phyloP scores from a whole-genome alignment of 2,113 vertebrate genomes.

The Antennarius striatus region DNA sequence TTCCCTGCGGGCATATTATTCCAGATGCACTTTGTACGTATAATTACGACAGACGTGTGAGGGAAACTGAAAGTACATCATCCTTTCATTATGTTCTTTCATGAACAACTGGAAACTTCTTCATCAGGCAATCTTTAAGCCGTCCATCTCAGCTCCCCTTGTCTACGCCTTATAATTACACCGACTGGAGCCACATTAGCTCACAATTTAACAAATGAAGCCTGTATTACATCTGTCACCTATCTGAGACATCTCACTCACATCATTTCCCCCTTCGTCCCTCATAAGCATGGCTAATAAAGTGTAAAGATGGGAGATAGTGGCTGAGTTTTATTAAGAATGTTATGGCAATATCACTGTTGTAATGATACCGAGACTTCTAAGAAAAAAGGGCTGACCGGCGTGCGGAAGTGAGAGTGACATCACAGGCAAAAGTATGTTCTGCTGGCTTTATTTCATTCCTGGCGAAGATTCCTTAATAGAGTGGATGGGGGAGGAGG shows the following conservation, averaged over 20 bases:
- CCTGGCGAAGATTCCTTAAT: slow-evolving; percentile 72
- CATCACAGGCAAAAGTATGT: slow-evolving; percentile 64
- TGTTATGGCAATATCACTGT: slow-evolving; percentile 57
- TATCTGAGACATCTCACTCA: slow-evolving; percentile 63
- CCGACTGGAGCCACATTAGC: slow-evolving; percentile 22
- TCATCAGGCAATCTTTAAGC: slow-evolving; percentile 18
- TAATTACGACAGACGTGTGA: not conserved
- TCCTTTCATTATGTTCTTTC: not conserved
- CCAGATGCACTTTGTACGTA: not conserved
- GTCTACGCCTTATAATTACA: slow-evolving; percentile 35
- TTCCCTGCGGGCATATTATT: not conserved
- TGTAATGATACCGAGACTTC: slow-evolving; percentile 49
- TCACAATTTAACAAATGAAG: slow-evolving; percentile 50
- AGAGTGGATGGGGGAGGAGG: slow-evolving; percentile 42
- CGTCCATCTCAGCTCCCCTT: slow-evolving; percentile 19
- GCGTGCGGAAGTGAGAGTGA: slow-evolving; percentile 57
- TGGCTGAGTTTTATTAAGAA: slow-evolving; percentile 72
- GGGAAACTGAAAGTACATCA: not conserved
- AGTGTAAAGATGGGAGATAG: slow-evolving; percentile 77
- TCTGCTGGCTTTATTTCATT: slow-evolving; percentile 69
- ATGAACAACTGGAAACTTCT: not conserved
- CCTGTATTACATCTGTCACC: slow-evolving; percentile 58
- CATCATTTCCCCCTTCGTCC: slow-evolving; percentile 58
- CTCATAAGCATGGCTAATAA: slow-evolving; percentile 72
- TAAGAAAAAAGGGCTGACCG: slow-evolving; percentile 39